These are phyloP conservation scores for Lepidothrix coronata DNA, from an alignment of 2,113 vertebrate species.

Conservation along the genomic window DNA sequence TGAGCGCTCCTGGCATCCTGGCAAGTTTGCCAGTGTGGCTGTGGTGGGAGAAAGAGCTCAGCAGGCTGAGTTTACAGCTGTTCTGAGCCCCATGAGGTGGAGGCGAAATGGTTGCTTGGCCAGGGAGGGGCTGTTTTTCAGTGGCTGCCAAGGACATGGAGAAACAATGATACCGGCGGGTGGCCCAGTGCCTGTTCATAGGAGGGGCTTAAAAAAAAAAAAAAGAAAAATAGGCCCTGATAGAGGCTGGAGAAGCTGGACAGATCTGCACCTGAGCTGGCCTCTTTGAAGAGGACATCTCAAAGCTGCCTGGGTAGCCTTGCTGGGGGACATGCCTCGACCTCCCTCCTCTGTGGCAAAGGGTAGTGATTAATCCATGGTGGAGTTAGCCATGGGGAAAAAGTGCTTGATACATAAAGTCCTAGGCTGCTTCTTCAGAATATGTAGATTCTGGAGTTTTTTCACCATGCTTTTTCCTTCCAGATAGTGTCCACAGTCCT, in stretches of 20 bases:
- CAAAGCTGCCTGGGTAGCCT: not conserved
- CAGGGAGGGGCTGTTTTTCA: not conserved
- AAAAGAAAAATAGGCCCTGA: not conserved
- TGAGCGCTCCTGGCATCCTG: not conserved
- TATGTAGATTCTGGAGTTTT: not conserved
- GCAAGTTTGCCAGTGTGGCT: fast-evolving
- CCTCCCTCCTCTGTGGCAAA: not conserved
- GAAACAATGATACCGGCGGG: not conserved
- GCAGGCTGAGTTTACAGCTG: not conserved
- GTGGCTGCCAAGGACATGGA: not conserved
- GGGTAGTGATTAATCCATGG: not conserved
- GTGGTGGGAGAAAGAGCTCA: not conserved
- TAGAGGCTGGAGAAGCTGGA: not conserved
- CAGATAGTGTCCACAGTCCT: not conserved
- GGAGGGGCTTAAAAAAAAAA: not conserved
- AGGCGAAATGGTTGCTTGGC: not conserved
- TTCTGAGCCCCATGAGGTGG: not conserved
- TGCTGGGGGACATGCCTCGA: fast-evolving
- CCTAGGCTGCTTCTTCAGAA: not conserved
- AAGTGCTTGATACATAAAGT: not conserved
- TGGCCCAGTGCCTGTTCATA: fast-evolving
- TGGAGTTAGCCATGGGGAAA: not conserved
- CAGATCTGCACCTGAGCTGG: not conserved
- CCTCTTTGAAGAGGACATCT: not conserved
- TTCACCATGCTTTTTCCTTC: not conserved